Evolutionary conservation across 2,888 invertebrate species (phyloP), one percentile per base, ranked within the genome.

Genomic region (Ditylenchus weischeri): DNA sequence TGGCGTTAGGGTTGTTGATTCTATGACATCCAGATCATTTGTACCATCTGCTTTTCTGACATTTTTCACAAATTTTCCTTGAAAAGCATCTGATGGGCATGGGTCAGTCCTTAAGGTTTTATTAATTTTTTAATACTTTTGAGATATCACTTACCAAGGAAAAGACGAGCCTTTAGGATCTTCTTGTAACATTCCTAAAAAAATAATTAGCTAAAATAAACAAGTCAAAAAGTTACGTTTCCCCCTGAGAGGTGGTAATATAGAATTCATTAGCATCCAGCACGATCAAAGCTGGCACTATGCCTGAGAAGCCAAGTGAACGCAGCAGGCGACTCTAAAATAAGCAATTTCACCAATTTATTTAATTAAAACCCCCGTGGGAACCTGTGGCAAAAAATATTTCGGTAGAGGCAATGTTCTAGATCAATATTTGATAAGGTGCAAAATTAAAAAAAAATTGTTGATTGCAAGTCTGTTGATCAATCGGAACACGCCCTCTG

Each of bases 1-100:
- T 64, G 90, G 87, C n/a, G 64, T 72, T 18, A 76, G 38, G 13
- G 54, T 61, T 10, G 62, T 60, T 59, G 62, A 68, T 21, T 68
- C 71, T n/a, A 62, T 43, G 18, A 23, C 62, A 49, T 70, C 64
- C 15, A 51, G 57, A 21, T 58, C 50, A 36, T 60, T 51, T n/a
- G 49, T 36, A 15, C 61, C 65, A 43, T 67, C 69, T 2, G 57
- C 59, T 19, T 62, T 68, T 47, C 13, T n/a, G 13, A 62, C 48
- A 13, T 64, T 66, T 7, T 38, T 69, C 18, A 71, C 21, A 35
- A 72, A 48, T 19, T 62, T 62, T 11, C 71, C 70, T 21, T 65
- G 36, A 49, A 76, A 68, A 21, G 74, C 50, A 19, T 71, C 68
- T 23, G 50, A 15, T 13, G 67, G 50, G 7, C 57, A n/a, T 0